Percentiles rank a stretch among this genome's conserved stretches.
These are phyloP conservation scores for Drosophila rubida DNA, from an alignment of 2,888 invertebrate genomes.

Conservation along the genomic window DNA sequence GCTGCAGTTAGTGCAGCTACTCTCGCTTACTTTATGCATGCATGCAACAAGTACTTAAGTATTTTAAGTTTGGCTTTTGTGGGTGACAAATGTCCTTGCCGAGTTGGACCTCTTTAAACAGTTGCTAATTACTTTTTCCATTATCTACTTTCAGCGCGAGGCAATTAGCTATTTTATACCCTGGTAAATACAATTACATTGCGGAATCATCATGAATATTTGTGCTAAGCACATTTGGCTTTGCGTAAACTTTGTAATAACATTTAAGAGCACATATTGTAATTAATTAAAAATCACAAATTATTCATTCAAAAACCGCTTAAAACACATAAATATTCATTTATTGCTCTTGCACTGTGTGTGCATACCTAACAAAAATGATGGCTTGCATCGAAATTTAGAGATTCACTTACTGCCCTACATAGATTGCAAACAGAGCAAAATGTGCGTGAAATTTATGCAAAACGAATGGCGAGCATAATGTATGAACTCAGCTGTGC, in stretches of 20 bases:
- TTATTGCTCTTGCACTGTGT: not conserved
- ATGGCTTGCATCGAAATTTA: conserved; percentile 25
- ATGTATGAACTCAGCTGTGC: conserved; percentile 39
- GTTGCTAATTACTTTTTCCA: not conserved
- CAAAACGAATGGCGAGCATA: conserved; percentile 58
- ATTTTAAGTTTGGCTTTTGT: not conserved
- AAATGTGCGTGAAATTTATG: conserved; percentile 66
- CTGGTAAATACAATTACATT: conserved; percentile 11
- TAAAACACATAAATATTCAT: conserved; percentile 25
- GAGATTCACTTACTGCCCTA: conserved; percentile 34
- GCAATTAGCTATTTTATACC: conserved; percentile 43
- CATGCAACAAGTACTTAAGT: conserved; percentile 20
- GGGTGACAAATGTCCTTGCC: not conserved
- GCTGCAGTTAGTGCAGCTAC: not conserved
- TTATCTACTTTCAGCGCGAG: conserved; percentile 32
- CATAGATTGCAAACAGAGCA: conserved; percentile 21
- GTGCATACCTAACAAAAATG: conserved; percentile 12
- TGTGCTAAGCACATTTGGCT: not conserved
- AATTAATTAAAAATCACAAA: conserved; percentile 27
- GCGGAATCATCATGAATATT: conserved; percentile 9
- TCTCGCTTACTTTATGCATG: not conserved
- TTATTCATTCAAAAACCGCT: conserved; percentile 21
- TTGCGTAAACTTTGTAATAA: conserved; percentile 19
- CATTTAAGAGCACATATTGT: conserved; percentile 15
- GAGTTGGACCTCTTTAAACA: not conserved